Conservation (phyloP, 2,888 invertebrate species). For the Uloborus plumipes region DNA sequence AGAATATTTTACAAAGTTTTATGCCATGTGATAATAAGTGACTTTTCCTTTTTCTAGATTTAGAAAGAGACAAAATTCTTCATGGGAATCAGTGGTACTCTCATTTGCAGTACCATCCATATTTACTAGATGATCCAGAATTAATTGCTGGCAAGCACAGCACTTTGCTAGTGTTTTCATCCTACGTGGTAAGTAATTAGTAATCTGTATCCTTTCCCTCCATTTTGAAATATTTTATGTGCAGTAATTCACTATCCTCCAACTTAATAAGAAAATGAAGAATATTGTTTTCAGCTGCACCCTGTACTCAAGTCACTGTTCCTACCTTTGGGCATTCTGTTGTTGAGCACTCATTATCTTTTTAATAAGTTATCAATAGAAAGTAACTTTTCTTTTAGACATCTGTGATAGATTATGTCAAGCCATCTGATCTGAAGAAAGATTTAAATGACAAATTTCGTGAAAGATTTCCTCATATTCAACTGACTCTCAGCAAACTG, state of each 20-base stretch:
- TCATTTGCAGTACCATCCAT: constrained; percentile 69
- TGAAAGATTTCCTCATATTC: constrained; percentile 94
- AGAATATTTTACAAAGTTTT: too few species aligned
- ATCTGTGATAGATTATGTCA: constrained; percentile 95
- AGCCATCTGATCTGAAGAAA: constrained; percentile 96
- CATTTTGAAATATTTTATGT: too few species aligned
- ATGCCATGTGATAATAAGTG: not conserved
- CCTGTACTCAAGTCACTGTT: too few species aligned
- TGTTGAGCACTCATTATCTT: too few species aligned
- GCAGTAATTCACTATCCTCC: too few species aligned
- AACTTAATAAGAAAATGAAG: too few species aligned
- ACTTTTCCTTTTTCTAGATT: constrained; percentile 8
- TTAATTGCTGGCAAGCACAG: constrained; percentile 73
- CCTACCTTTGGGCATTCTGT: too few species aligned
- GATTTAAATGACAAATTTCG: constrained; percentile 97
- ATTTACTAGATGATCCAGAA: constrained; percentile 89
- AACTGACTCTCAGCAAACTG: constrained; percentile 94
- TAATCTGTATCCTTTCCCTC: too few species aligned
- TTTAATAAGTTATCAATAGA: too few species aligned
- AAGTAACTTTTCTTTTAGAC: constrained; percentile 75
- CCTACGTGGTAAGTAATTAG: constrained; percentile 72
- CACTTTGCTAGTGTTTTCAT: constrained; percentile 73
- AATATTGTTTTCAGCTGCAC: too few species aligned
- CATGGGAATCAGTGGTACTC: constrained; percentile 17
- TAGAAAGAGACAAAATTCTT: constrained; percentile 22